Evolutionary conservation across 2,888 invertebrate genomes (phyloP), one percentile per base, ranked within the genome.

Genomic region (Spialia ferax): DNA sequence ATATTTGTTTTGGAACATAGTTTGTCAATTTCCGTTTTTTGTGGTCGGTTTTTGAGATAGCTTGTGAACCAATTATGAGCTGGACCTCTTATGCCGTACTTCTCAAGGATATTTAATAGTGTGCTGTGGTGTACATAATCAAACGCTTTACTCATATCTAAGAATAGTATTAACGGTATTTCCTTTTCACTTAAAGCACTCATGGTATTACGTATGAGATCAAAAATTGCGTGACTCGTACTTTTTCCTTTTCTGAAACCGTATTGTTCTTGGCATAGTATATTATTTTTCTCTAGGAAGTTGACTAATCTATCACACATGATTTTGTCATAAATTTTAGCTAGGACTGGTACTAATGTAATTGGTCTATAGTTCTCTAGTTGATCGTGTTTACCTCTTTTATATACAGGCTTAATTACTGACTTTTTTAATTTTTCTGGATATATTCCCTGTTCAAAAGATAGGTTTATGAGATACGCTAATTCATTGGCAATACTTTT

Each of bases 291-390:
- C n/a, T 38, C 38, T n/a, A 38, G 38, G 6, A 38, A 38, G n/a
- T n/a, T 38, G n/a, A 38, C 38, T n/a, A 38, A n/a, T 38, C 38
- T n/a, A n/a, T 38, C 38, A 38, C 13, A 38, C 38, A 38, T 38
- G n/a, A 38, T n/a, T 38, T 38, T 38, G 5, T 38, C 38, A n/a
- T 38, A 38, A 2, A 38, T n/a, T 8, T 38, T 38, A 4, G 38
- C 38, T n/a, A 38, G n/a, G n/a, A 38, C 38, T n/a, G 38, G n/a
- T 13, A 38, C 38, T 4, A 38, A n/a, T n/a, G 38, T 38, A 3
- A 38, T 38, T 13, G 38, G 38, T 38, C 38, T 13, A 8, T 38
- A 38, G 4, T 13, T 38, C 6, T 38, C 38, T n/a, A 38, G 1
- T n/a, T 38, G 3, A 8, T 38, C 13, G 3, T n/a, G 6, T 38